A percentile compares a stretch with the other conserved stretches of the same genome.
Conservation (phyloP, 2,113 vertebrate genomes). For the Cyphomyrus plagiostoma region DNA sequence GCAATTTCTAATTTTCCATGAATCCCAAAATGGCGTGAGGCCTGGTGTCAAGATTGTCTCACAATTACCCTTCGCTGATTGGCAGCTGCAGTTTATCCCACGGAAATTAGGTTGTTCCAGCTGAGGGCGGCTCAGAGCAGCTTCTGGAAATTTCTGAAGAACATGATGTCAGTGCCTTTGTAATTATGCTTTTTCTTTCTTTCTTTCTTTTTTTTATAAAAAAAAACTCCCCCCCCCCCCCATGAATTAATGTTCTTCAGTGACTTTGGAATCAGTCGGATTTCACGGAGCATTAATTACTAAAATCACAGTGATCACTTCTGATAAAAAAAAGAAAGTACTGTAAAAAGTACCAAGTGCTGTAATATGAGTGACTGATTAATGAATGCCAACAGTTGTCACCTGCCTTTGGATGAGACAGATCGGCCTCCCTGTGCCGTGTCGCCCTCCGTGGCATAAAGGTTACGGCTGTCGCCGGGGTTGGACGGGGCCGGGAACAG, state of each 20-base stretch:
- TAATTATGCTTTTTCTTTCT: neutral
- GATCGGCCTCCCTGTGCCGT: neutral
- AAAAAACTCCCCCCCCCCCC: neutral
- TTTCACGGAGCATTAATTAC: neutral
- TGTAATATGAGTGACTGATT: neutral
- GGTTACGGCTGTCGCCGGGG: neutral
- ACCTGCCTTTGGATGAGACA: neutral
- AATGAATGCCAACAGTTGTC: neutral
- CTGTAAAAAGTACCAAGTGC: neutral
- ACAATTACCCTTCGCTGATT: constrained; percentile 24
- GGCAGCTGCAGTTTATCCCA: constrained; percentile 30
- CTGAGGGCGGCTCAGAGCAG: neutral
- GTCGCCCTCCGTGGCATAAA: neutral
- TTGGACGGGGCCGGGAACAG: neutral
- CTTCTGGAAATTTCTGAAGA: neutral
- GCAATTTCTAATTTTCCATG: constrained; percentile 27
- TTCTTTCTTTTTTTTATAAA: neutral
- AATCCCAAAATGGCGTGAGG: constrained; percentile 10
- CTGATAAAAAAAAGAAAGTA: neutral
- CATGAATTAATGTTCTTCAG: neutral
- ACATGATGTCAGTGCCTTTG: neutral
- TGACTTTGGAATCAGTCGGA: constrained; percentile 2
- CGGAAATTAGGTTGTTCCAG: constrained; percentile 16
- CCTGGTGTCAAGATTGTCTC: neutral
- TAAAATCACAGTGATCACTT: neutral